A percentile compares a stretch with the other conserved stretches of the same genome.
Evolutionary conservation across 2,888 invertebrate species (phyloP).

Genomic region (Odontocolon sp.): DNA sequence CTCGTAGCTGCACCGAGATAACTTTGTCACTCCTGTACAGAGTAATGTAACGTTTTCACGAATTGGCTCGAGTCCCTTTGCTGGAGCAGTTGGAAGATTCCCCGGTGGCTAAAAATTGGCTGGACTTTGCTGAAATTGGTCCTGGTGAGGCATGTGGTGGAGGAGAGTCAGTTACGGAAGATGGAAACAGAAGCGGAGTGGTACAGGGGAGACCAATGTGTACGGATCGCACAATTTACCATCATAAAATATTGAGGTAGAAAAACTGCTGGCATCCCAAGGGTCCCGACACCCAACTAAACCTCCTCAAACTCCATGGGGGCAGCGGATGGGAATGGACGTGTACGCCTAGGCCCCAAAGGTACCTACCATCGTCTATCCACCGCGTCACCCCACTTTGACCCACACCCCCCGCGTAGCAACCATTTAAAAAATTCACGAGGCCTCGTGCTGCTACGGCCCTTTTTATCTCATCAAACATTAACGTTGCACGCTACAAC

Average conservation of each 20-base stretch:
- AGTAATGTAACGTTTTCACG: too few relatives aligned
- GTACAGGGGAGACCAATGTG: constrained; percentile 37
- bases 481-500: constrained; percentile 65
- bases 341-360: too few relatives aligned
- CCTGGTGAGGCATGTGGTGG: constrained; percentile 21
- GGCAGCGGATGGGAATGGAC: constrained; percentile 52
- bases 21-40: too few relatives aligned
- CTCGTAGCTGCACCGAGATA: too few relatives aligned
- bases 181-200: constrained; percentile 25
- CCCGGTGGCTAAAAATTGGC: constrained; percentile 38
- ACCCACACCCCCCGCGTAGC: constrained; percentile 45
- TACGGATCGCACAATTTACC: constrained; percentile 76
- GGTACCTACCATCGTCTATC: too few relatives aligned
- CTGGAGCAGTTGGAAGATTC: not conserved
- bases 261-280: constrained; percentile 74
- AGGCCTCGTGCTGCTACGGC: constrained; percentile 68
- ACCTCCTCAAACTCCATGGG: constrained; percentile 69
- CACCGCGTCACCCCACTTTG: too few relatives aligned
- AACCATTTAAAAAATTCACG: constrained; percentile 74
- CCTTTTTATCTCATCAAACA: constrained; percentile 79
- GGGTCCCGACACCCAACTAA: constrained; percentile 77
- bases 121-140: constrained; percentile 38
- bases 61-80: constrained; percentile 15
- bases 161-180: constrained; percentile 38
- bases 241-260: constrained; percentile 76